Evolutionary conservation across 64 coral and sea anemone species (phyloP), one percentile per base, ranked within the genome.

Genomic region (Montipora sp.): DNA sequence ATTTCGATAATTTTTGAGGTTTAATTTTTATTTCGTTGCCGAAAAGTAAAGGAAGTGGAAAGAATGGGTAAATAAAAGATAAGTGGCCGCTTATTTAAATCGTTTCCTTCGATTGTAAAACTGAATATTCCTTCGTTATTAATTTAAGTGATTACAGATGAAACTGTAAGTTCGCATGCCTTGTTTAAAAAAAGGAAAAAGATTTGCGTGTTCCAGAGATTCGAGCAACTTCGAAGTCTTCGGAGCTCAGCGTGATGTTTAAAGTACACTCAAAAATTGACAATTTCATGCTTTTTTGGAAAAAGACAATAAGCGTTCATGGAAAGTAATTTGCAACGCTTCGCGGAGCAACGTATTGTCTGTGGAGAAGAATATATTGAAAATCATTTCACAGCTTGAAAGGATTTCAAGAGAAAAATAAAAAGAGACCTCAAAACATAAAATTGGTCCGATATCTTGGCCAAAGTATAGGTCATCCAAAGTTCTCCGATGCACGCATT

Each of bases 291-390:
- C 66, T 51, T 1, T 71, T 72, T 20, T 24, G 45, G 50, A 85
- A 70, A 85, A 6, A 8, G 53, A 85, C 82, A 85, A 85, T 71
- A 51, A 45, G 8, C 47, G 20, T 71, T 49, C 36, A 22, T 44
- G 15, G 44, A 84, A 85, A 71, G 47, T 85, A 65, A 72, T 85
- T 85, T 85, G 82, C 66, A 68, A 85, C 82, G 82, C 82, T 85
- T 50, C 65, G 45, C 12, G 18, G 19, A 67, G 16, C 65, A 70
- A 16, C 82, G 18, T 20, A 71, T 85, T 85, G 61, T 71, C 47
- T 48, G 82, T 46, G 12, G 27, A 85, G n/a, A 22, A n/a, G 43
- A 10, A 85, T 22, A 85, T 85, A 70, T 85, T 85, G 82, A 23
- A 61, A 49, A 78, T 18, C 61, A 45, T 8, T 47, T 75, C 11